Conservation (phyloP, 1,140 invertebrate genomes). For the Leptopilina boulardi region DNA sequence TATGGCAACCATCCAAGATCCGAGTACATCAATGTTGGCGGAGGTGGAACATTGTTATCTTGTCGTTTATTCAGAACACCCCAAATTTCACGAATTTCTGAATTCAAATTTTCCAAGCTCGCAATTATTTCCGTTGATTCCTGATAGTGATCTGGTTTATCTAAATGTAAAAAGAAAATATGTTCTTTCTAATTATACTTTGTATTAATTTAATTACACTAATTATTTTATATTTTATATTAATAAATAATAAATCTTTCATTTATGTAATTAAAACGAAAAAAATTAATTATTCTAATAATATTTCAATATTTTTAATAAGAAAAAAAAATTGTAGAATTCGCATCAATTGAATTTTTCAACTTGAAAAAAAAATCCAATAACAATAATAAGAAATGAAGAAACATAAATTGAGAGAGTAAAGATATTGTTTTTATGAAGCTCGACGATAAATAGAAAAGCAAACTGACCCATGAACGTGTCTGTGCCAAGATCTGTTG, state of each 20-base stretch:
- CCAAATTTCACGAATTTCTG: conserved; percentile 84
- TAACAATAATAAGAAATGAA: too few relatives aligned
- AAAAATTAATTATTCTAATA: too few relatives aligned
- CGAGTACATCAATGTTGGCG: conserved; percentile 78
- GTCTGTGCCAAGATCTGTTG: conserved; percentile 80
- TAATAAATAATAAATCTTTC: too few relatives aligned
- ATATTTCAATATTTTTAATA: too few relatives aligned
- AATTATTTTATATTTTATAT: too few relatives aligned
- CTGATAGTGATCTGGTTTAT: conserved; percentile 75
- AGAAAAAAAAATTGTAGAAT: too few relatives aligned
- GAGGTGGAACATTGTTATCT: conserved; percentile 76
- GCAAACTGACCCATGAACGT: conserved; percentile 71
- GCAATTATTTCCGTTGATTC: conserved; percentile 83
- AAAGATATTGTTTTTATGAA: neutral
- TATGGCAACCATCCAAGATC: conserved; percentile 79
- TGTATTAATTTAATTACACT: too few relatives aligned
- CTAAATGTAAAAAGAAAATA: conserved; percentile 47
- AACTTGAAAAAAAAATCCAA: neutral
- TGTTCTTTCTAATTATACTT: neutral
- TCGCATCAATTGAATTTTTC: too few relatives aligned
- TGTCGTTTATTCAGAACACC: conserved; percentile 81
- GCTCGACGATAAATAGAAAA: neutral
- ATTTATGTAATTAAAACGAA: too few relatives aligned
- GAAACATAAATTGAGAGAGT: too few relatives aligned
- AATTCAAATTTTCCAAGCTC: conserved; percentile 83